Evolutionary conservation across 2,113 vertebrate species (phyloP).

Genomic region (Odontophorus gujanensis): DNA sequence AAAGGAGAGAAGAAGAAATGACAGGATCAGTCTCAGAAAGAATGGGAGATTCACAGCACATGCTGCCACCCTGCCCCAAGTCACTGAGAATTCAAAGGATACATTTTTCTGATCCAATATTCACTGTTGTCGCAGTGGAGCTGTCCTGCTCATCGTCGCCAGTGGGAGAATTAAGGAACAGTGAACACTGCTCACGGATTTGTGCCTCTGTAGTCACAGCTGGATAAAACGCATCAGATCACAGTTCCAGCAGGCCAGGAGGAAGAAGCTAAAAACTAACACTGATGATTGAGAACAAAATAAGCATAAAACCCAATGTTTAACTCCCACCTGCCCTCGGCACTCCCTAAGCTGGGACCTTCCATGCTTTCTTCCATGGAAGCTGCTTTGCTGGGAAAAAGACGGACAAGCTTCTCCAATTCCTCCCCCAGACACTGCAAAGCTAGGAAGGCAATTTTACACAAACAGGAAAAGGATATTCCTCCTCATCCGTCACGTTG

Average conservation of each 20-base stretch:
- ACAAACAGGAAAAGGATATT: conserved; percentile 91
- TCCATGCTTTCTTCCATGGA: background rate
- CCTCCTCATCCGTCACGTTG: conserved; percentile 91
- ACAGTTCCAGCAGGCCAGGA: background rate
- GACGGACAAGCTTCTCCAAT: background rate
- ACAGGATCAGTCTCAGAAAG: background rate
- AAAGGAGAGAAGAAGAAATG: background rate
- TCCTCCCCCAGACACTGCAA: background rate
- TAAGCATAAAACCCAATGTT: accelerated
- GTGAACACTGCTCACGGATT: accelerated
- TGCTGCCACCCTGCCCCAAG: background rate
- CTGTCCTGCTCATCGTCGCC: conserved; percentile 74
- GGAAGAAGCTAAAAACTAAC: background rate
- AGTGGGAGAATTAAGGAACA: conserved; percentile 78
- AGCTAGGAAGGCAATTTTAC: background rate
- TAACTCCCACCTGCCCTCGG: background rate
- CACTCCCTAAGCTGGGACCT: background rate
- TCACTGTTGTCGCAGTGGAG: background rate
- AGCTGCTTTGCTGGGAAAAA: accelerated
- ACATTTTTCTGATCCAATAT: conserved; percentile 76
- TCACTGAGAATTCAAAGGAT: conserved; percentile 73
- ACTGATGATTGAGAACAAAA: background rate
- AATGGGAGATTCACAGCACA: background rate
- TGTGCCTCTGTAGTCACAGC: background rate
- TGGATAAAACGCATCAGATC: background rate